These are phyloP conservation scores for Bolborhynchus lineola DNA, from an alignment of 2,113 vertebrate species.

Conservation along the genomic window DNA sequence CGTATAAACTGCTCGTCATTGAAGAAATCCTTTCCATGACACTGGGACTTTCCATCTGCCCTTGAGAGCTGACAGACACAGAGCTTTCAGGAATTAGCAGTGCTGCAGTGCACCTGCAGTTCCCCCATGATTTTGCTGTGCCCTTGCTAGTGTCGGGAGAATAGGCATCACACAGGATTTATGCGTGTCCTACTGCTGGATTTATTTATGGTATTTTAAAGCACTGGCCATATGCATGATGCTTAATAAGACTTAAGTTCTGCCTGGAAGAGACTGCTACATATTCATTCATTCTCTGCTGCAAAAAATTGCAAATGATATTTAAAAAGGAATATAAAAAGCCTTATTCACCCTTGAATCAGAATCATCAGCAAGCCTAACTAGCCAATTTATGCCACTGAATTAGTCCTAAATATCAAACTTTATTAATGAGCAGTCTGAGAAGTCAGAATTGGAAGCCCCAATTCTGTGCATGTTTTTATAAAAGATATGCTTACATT, in stretches of 20 bases:
- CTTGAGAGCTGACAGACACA: conserved; percentile 32
- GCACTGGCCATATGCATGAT: background rate
- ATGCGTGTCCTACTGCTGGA: background rate
- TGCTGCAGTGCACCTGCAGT: conserved; percentile 40
- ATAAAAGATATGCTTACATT: background rate
- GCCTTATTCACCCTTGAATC: background rate
- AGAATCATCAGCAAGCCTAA: background rate
- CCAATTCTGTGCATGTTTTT: background rate
- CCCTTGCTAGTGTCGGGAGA: background rate
- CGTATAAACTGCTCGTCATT: conserved; percentile 10
- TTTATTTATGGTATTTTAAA: conserved; percentile 10
- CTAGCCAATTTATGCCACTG: background rate
- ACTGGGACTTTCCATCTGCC: conserved; percentile 32
- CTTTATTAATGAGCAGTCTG: background rate
- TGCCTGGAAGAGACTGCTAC: background rate
- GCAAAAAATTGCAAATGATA: background rate
- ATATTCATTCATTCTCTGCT: background rate
- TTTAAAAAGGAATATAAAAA: background rate
- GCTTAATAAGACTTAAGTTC: background rate
- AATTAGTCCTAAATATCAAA: background rate
- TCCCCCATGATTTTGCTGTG: background rate
- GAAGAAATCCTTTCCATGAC: conserved; percentile 43
- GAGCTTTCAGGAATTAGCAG: conserved; percentile 18
- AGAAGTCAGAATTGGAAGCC: background rate
- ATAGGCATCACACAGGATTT: background rate